Evolutionary conservation across 2,888 invertebrate genomes (phyloP).

Genomic region (Crossocerus cetratus): DNA sequence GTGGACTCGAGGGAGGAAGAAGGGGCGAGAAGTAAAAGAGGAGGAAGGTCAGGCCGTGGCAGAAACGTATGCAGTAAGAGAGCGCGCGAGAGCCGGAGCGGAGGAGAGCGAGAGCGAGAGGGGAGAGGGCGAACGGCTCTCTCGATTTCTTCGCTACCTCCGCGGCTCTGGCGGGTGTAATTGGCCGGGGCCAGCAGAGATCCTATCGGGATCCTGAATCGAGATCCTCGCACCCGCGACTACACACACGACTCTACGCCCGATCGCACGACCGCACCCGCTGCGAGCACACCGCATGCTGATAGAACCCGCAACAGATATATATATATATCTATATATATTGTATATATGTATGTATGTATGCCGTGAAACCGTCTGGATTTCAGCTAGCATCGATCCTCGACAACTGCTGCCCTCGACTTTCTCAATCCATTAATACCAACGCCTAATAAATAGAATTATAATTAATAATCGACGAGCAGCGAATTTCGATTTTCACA

Average conservation of each 20-base stretch:
- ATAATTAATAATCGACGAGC: no score
- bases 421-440: no score
- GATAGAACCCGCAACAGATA: no score
- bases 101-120: not conserved
- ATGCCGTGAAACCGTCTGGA: no score
- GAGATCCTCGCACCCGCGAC: slow-evolving; percentile 70
- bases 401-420: no score
- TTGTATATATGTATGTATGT: no score
- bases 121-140: slow-evolving; percentile 10
- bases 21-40: slow-evolving; percentile 10
- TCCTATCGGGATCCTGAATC: slow-evolving; percentile 70
- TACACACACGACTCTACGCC: slow-evolving; percentile 38
- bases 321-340: no score
- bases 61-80: slow-evolving; percentile 63
- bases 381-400: no score
- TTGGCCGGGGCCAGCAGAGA: slow-evolving; percentile 69
- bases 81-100: slow-evolving; percentile 27
- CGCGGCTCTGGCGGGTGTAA: slow-evolving; percentile 68
- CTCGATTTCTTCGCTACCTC: slow-evolving; percentile 44
- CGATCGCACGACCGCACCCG: slow-evolving; percentile 49
- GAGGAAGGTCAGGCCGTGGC: slow-evolving; percentile 44
- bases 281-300: slow-evolving; percentile 41
- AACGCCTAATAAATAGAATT: no score
- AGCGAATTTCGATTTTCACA: no score
- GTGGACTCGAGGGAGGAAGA: slow-evolving; percentile 13